These are phyloP conservation scores for Pocota personata DNA, from an alignment of 2,888 invertebrate genomes.

Conservation along the genomic window DNA sequence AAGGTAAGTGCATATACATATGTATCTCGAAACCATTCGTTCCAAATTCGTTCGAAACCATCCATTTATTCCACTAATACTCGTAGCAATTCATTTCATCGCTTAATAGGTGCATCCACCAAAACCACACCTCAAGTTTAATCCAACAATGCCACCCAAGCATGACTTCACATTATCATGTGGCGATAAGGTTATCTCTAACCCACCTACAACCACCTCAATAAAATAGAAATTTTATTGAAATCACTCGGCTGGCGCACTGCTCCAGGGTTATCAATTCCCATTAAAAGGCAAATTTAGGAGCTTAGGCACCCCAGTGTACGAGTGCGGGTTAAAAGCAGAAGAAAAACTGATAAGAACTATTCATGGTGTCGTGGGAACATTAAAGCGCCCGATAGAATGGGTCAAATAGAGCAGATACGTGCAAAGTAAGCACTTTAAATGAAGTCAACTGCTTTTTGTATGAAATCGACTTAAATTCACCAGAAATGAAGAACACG, in stretches of 20 bases:
- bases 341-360: conserved; percentile 40
- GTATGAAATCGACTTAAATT: conserved; percentile 34
- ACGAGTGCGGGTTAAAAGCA: background rate
- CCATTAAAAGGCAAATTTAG: conserved; percentile 61
- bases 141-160: conserved; percentile 30
- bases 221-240: conserved; percentile 59
- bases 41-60: no score
- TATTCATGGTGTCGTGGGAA: conserved; percentile 26
- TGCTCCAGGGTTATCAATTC: conserved; percentile 44
- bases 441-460: conserved; percentile 44
- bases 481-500: background rate
- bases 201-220: conserved; percentile 40
- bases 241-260: conserved; percentile 39
- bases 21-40: no score
- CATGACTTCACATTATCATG: conserved; percentile 11
- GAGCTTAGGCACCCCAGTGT: conserved; percentile 30
- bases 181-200: conserved; percentile 34
- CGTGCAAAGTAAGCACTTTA: conserved; percentile 16
- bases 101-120: conserved; percentile 9
- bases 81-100: no score
- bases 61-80: background rate
- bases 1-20: background rate
- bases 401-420: conserved; percentile 26
- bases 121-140: conserved; percentile 4
- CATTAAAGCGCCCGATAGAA: background rate